phyloP scores from a whole-genome alignment of 53 echinoderm and acorn worm genomes.

The Echinometra lucunter region DNA sequence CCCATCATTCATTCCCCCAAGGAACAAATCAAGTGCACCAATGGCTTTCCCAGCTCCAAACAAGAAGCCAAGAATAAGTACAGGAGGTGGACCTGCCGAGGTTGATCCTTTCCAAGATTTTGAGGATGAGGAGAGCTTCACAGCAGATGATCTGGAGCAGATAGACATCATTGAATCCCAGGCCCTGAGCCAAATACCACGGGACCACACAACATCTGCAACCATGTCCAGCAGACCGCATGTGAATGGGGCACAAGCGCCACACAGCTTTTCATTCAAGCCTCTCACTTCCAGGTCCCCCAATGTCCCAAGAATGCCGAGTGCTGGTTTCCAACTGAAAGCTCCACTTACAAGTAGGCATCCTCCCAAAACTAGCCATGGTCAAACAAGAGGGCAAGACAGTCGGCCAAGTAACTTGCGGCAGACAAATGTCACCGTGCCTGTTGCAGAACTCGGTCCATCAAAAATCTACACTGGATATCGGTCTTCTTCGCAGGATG shows the following conservation, averaged over 20 bases:
- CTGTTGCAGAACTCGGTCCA: background rate
- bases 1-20: background rate
- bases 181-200: constrained; percentile 79
- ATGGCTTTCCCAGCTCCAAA: constrained; percentile 75
- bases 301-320: background rate
- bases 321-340: constrained; percentile 1
- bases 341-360: background rate
- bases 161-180: constrained; percentile 91
- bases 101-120: constrained; percentile 89
- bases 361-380: constrained; percentile 29
- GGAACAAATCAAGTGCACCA: background rate
- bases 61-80: constrained; percentile 81
- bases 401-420: constrained; percentile 55
- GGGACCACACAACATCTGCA: background rate
- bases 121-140: constrained; percentile 91
- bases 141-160: constrained; percentile 85
- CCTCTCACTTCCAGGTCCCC: constrained; percentile 49
- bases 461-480: constrained; percentile 71
- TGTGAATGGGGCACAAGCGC: background rate
- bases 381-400: constrained; percentile 24
- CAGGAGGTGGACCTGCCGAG: constrained; percentile 44
- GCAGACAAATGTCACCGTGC: background rate
- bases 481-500: constrained; percentile 52
- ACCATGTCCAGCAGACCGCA: constrained; percentile 36
- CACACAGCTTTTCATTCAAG: constrained; percentile 66